Evolutionary conservation across 1,140 invertebrate species (phyloP), one percentile per base, ranked within the genome.

Genomic region (Phthorimaea operculella): DNA sequence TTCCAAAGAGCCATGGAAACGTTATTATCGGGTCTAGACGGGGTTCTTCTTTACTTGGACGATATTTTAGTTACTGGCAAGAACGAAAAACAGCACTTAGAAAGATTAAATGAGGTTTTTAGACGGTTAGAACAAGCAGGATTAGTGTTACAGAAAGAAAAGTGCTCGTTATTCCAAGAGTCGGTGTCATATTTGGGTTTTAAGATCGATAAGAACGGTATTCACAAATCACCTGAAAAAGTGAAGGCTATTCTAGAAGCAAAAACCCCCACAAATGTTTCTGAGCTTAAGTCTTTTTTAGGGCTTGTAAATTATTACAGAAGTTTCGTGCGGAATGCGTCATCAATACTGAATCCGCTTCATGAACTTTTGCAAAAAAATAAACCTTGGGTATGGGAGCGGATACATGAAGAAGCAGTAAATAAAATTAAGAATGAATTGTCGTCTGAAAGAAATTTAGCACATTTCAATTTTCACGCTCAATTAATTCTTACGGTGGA

Each of bases 161-260:
- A 53, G 42, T 53, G 45, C 45, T 48, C 45, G 1, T 71, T 82
- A 52, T 72, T 70, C 14, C 12, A 60, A 47, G 34, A 17, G 5
- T 51, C 62, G 49, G 55, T 85, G 4, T 60, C 58, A 17, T 83
- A 66, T 60, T 52, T 83, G 2, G 79, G 79, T 0, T 64, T 68
- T 42, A 59, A 63, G 11, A 64, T 83, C 14, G 52, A 54, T 28
- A 54, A 55, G 10, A 49, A 66, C 0, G 66, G 62, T 17, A 57
- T 84, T 5, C 52, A 63, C 17, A 72, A 79, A 49, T 64, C n/a
- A 16, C 45, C 45, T 4, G 45, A 48, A 10, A 48, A 48, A 48
- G 45, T 48, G 16, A 48, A 48, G 17, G n/a, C 45, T 12, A 48
- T 48, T 2, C 4, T 48, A 14, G 16, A 48, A 14, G 45, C 45